Conservation (phyloP, 2,888 invertebrate genomes). For the Rhynchonema sp. region DNA sequence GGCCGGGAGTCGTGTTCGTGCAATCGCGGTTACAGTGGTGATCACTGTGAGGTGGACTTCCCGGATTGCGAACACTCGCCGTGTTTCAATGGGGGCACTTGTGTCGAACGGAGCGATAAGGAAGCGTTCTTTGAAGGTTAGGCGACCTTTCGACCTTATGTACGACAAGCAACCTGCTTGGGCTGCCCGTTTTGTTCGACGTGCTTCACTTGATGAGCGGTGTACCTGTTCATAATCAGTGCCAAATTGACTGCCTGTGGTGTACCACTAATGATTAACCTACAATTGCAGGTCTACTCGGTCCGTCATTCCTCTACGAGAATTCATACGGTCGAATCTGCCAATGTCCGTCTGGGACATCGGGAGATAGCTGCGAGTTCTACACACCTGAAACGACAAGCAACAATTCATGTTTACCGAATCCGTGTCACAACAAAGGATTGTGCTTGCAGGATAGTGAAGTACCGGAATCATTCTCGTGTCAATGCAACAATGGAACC, state of each 20-base stretch:
- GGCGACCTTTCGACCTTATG: too few relatives aligned
- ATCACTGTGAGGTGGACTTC: constrained; percentile 49
- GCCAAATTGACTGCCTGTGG: too few relatives aligned
- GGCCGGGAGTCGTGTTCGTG: constrained; percentile 19
- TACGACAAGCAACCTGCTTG: too few relatives aligned
- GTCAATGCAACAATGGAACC: constrained; percentile 95
- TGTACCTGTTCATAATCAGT: too few relatives aligned
- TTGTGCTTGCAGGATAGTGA: constrained; percentile 84
- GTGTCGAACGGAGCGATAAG: constrained; percentile 48
- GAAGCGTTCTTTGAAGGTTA: not conserved
- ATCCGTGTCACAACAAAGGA: constrained; percentile 55
- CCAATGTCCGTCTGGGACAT: constrained; percentile 35
- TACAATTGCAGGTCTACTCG: not conserved
- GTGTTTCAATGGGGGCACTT: constrained; percentile 65
- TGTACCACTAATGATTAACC: too few relatives aligned
- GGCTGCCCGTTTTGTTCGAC: too few relatives aligned
- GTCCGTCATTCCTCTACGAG: not conserved
- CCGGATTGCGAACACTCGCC: constrained; percentile 77
- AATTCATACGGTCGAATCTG: constrained; percentile 26
- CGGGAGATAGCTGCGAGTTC: constrained; percentile 37
- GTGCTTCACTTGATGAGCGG: too few relatives aligned
- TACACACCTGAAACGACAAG: too few relatives aligned
- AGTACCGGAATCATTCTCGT: constrained; percentile 69
- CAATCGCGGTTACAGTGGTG: not conserved
- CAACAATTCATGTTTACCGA: constrained; percentile 40